phyloP scores from a whole-genome alignment of 2,113 vertebrate genomes.

The Psilopsiagon aurifrons region DNA sequence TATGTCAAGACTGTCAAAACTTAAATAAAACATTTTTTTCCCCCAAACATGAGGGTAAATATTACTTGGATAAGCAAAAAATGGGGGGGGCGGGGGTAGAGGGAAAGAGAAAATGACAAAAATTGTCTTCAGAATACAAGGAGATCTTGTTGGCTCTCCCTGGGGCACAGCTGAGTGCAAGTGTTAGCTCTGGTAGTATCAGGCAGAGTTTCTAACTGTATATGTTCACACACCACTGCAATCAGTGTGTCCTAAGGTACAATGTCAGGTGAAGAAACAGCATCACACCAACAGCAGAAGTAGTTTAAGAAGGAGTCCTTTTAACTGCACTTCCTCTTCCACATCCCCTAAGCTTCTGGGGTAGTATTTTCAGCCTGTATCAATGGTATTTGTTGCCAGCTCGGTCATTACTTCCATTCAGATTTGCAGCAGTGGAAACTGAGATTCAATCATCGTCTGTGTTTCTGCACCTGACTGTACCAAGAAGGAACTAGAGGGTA shows the following conservation, averaged over 20 bases:
- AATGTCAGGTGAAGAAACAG: accelerated
- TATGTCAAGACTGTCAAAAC: not conserved
- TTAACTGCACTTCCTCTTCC: not conserved
- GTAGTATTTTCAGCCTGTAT: not conserved
- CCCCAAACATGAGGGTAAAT: not conserved
- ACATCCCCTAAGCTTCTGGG: not conserved
- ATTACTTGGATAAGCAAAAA: not conserved
- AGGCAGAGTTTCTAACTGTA: not conserved
- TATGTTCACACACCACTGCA: not conserved
- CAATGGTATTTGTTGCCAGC: not conserved
- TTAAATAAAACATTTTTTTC: not conserved
- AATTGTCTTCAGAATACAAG: not conserved
- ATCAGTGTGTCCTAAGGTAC: not conserved
- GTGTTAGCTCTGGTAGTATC: not conserved
- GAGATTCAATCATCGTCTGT: not conserved
- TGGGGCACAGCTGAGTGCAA: not conserved
- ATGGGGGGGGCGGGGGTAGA: accelerated
- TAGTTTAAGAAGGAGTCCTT: accelerated
- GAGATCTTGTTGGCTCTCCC: not conserved
- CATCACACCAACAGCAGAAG: not conserved
- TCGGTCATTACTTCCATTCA: accelerated
- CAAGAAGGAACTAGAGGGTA: not conserved
- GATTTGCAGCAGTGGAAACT: not conserved
- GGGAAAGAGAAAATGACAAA: no score
- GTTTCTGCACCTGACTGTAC: not conserved